Evolutionary conservation across 2,797 vertebrate species (phyloP).

Genomic region (Ispidina lecontei): DNA sequence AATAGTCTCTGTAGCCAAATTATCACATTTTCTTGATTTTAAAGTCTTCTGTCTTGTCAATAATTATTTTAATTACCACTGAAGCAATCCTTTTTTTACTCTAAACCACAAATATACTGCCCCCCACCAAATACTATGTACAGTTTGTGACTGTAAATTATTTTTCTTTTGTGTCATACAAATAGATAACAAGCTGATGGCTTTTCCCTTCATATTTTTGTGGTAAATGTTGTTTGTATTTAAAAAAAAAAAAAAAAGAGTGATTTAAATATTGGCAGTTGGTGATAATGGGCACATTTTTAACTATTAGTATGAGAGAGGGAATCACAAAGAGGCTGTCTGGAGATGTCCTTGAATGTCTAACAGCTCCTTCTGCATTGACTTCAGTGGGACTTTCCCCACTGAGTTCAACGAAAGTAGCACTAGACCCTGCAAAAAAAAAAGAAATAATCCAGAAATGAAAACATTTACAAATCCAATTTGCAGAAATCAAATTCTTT

Average conservation of each 20-base stretch:
- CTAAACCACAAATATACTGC: constrained; percentile 71
- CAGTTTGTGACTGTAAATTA: constrained; percentile 91
- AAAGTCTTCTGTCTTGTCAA: constrained; percentile 71
- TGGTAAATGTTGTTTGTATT: constrained; percentile 80
- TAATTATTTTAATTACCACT: constrained; percentile 72
- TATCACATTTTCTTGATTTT: constrained; percentile 79
- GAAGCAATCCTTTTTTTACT: constrained; percentile 73
- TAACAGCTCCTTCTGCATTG: not conserved
- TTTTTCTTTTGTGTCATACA: constrained; percentile 86
- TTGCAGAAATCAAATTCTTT: not conserved
- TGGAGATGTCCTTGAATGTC: not conserved
- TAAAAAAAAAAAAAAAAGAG: constrained; percentile 53
- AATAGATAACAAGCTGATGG: constrained; percentile 82
- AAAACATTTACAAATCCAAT: not conserved
- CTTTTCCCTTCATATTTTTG: constrained; percentile 83
- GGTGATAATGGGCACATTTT: constrained; percentile 77
- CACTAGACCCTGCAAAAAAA: not conserved
- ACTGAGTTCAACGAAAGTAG: not conserved
- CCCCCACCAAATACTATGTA: constrained; percentile 81
- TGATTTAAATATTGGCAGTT: constrained; percentile 77
- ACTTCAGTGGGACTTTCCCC: constrained; percentile 6
- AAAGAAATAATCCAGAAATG: not conserved
- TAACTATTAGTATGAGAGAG: not conserved
- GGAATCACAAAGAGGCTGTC: not conserved
- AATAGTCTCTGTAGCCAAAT: constrained; percentile 81